Percentiles rank a stretch among this genome's conserved stretches.
Evolutionary conservation across 2,888 invertebrate genomes (phyloP).

Genomic region (Epistrophe eligans): DNA sequence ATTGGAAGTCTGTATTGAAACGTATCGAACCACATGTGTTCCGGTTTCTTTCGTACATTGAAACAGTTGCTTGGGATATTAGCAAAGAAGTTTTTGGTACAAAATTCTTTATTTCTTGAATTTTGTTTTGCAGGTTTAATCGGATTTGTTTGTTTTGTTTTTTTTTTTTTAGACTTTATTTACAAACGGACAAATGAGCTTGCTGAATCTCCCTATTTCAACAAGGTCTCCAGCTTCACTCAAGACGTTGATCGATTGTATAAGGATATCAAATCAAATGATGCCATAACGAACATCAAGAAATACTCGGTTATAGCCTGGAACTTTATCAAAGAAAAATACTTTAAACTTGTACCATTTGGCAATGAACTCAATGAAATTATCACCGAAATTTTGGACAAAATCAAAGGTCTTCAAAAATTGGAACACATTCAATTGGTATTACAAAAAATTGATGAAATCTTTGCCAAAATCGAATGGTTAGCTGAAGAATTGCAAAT

Average conservation of each 20-base stretch:
- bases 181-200: slow-evolving; percentile 92
- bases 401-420: slow-evolving; percentile 86
- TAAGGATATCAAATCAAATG: slow-evolving; percentile 90
- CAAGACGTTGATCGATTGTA: slow-evolving; percentile 92
- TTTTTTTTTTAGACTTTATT: slow-evolving; percentile 88
- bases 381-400: slow-evolving; percentile 86
- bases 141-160: background rate
- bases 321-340: slow-evolving; percentile 88
- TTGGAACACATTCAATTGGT: slow-evolving; percentile 86
- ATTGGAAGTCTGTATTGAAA: slow-evolving; percentile 90
- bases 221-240: slow-evolving; percentile 91
- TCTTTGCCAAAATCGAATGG: slow-evolving; percentile 88
- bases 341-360: slow-evolving; percentile 88
- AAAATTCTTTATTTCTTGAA: background rate
- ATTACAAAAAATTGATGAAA: slow-evolving; percentile 86
- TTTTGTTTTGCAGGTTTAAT: slow-evolving; percentile 44
- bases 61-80: slow-evolving; percentile 89
- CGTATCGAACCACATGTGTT: slow-evolving; percentile 92
- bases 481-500: slow-evolving; percentile 91
- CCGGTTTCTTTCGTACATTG: slow-evolving; percentile 90
- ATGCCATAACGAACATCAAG: slow-evolving; percentile 90
- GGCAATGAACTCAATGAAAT: slow-evolving; percentile 88
- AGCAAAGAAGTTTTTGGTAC: slow-evolving; percentile 89
- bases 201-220: slow-evolving; percentile 92
- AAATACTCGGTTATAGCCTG: slow-evolving; percentile 89